Evolutionary conservation across 1,140 invertebrate species (phyloP), one percentile per base, ranked within the genome.

Genomic region (Chlorops oryzae): DNA sequence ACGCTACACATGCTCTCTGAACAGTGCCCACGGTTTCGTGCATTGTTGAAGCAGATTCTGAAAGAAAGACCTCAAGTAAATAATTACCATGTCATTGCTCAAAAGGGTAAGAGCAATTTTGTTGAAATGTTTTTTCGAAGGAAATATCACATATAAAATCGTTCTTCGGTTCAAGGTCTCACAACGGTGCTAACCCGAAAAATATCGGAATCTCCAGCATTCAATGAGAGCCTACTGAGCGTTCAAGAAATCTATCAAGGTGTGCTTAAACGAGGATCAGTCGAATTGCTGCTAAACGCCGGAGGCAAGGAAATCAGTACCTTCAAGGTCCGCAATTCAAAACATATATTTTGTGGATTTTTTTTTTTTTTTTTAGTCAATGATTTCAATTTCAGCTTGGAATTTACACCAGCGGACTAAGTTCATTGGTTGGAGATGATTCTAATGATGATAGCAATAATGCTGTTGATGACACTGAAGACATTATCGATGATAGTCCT

Each of bases 401-500:
- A 18, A 69, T 93, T 1, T 93, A 90, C 75, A 86, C 89, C 20
- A 81, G 81, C 28, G 90, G 90, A 2, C 71, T 95, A 12, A 76
- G 78, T 6, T 80, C 80, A 24, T 78, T 90, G 50, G 74, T 82
- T 18, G 81, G 82, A 2, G 63, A 63, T 39, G 74, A 79, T 12
- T 74, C 81, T 21, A 80, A 80, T 2, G 32, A 18, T 0, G 75
- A 79, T 13, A 63, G 58, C 17, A 57, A 61, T 1, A 72, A 74
- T 13, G 37, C 50, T 0, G 64, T 73, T 3, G 67, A 63, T 1
- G 76, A 80, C 0, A 77, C 80, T 3, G 80, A 83, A 55, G 80
- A 82, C 47, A 28, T 52, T 2, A 72, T 72, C 3, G 45, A 58
- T 3, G 67, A 74, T 2, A 81, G 84, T 45, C 62, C 77, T 9